Conservation (phyloP, 1,140 invertebrate species). For the Drosophila leontia region DNA sequence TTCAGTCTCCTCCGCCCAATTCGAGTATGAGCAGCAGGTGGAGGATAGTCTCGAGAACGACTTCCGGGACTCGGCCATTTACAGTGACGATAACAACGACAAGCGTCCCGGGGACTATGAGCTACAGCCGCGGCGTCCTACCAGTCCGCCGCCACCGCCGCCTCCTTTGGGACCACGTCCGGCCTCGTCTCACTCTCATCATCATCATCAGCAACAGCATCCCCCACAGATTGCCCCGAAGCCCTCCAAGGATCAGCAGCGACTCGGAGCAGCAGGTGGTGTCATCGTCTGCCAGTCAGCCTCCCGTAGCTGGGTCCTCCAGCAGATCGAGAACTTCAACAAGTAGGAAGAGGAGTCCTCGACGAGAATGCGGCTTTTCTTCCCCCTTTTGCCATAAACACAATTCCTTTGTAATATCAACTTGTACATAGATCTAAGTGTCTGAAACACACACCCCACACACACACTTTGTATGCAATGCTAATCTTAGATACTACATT, state of each 20-base stretch:
- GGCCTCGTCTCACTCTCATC: not conserved
- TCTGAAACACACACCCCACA: conserved; percentile 6
- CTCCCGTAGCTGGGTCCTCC: conserved; percentile 80
- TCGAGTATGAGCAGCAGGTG: conserved; percentile 81
- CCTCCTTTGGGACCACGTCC: conserved; percentile 47
- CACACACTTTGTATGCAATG: conserved; percentile 38
- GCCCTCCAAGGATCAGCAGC: conserved; percentile 46
- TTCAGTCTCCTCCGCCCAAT: conserved; percentile 36
- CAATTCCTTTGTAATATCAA: conserved; percentile 47
- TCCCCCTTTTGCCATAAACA: conserved; percentile 61
- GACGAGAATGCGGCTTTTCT: not conserved
- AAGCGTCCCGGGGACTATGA: conserved; percentile 64
- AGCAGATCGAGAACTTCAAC: conserved; percentile 84
- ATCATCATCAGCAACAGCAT: not conserved
- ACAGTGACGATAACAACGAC: conserved; percentile 90
- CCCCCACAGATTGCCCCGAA: conserved; percentile 71
- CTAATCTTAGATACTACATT: conserved; percentile 23
- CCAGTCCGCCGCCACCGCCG: conserved; percentile 69
- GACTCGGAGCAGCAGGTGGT: conserved; percentile 29
- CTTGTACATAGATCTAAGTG: conserved; percentile 41
- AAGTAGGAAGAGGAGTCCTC: conserved; percentile 51
- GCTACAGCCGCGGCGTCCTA: conserved; percentile 53
- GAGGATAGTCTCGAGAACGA: conserved; percentile 86
- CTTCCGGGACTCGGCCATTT: conserved; percentile 93
- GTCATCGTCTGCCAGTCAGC: conserved; percentile 68